Base-by-base conservation (phyloP, 2,797 vertebrate species). In the Siniperca obscura region DNA sequence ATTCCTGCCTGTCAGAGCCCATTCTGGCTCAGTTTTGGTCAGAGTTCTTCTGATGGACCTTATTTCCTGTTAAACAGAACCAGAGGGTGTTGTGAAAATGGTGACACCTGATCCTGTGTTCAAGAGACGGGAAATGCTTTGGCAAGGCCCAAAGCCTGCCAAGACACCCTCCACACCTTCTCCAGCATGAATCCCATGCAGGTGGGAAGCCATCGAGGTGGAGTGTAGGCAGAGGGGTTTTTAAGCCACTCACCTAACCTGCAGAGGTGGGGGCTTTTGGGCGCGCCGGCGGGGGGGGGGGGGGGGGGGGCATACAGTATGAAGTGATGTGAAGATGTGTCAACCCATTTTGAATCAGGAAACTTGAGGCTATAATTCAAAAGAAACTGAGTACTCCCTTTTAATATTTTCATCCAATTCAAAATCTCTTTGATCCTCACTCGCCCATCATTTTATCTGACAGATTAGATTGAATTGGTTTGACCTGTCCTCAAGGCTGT, bases 1-100 rank as follows among this genome's bases (percentile, higher is more conserved):
- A 96, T 96, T 96, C 95, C 96, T 96, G 95, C 95, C 96, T 97
- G 96, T 96, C 96, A 96, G 87, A 93, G 93, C 87, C 94, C 93
- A 95, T 97, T 96, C 96, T 93, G 94, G 92, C 95, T 95, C 95
- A 92, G 93, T 95, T 94, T 95, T 93, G 93, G 92, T 95, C 91
- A 84, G 91, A 97, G 89, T 92, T 95, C 87, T 96, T 96, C 91
- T 95, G 95, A 95, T 95, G 95, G 95, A 96, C 94, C 95, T 94
- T 69, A 93, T 96, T 96, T 94, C 86, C 95, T 95, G 92, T 95
- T 93, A 94, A 96, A 80, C 93, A 94, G 95, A 97, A 96, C 95
- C 96, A 96, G 96, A 97, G 95, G 96, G 95, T 93, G 84, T 93
- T 94, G 93, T 94, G 94, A 96, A 96, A 95, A 94, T 89, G 91